phyloP scores from a whole-genome alignment of 2,888 invertebrate genomes.

The Ichneumoninae sp. region DNA sequence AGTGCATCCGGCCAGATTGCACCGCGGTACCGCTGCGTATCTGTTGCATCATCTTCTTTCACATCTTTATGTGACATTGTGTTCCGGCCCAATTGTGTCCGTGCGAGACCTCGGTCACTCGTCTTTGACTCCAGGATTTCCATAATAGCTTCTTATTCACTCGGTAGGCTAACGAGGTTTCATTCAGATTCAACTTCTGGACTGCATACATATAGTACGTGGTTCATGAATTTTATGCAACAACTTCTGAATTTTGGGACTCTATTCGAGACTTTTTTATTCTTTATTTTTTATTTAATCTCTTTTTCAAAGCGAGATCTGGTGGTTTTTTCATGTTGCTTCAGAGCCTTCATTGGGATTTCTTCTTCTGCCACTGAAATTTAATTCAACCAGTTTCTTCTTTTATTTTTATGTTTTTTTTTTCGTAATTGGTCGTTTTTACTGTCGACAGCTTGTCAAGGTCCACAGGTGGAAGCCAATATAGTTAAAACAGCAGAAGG shows the following conservation, averaged over 20 bases:
- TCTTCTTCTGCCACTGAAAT: neutral
- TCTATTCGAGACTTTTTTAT: neutral
- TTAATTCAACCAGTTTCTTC: neutral
- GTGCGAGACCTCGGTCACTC: slow-evolving; percentile 43
- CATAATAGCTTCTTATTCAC: slow-evolving; percentile 77
- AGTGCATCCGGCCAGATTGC: slow-evolving; percentile 16
- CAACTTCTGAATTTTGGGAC: neutral
- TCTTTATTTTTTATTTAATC: neutral
- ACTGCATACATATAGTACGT: neutral
- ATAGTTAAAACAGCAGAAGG: neutral
- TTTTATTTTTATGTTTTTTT: neutral
- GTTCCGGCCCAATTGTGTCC: neutral
- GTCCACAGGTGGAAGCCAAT: neutral
- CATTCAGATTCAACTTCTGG: slow-evolving; percentile 66
- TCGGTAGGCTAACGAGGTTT: slow-evolving; percentile 74
- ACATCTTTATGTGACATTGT: neutral
- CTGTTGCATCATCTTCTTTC: slow-evolving; percentile 10
- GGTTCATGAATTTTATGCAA: neutral
- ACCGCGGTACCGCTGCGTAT: slow-evolving; percentile 1
- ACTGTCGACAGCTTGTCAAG: neutral
- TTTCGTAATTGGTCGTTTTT: slow-evolving; percentile 4
- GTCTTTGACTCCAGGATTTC: slow-evolving; percentile 76
- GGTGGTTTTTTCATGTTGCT: neutral
- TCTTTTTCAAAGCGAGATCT: neutral
- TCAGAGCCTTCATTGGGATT: neutral